phyloP scores from a whole-genome alignment of 2,113 vertebrate genomes.

The Cygnus buccinator region DNA sequence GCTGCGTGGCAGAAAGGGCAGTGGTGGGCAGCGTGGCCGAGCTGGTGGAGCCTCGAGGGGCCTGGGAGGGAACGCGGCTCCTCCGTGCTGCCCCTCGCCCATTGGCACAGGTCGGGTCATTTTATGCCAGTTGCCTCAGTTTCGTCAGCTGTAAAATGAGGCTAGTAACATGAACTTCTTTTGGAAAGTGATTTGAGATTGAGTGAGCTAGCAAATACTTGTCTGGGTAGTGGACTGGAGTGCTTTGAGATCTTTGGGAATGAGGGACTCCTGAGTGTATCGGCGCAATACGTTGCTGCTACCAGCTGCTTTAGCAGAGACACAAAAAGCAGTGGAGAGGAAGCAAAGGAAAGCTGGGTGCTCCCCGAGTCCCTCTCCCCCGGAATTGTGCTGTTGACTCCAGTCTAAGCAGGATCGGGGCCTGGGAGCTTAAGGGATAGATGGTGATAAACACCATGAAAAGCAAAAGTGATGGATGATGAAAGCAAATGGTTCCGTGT shows the following conservation, averaged over 20 bases:
- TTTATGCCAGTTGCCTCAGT: slow-evolving; percentile 33
- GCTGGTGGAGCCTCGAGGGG: background rate
- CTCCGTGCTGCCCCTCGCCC: background rate
- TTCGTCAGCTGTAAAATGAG: slow-evolving; percentile 45
- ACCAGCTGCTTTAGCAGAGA: background rate
- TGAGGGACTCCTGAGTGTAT: background rate
- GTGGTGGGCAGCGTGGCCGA: background rate
- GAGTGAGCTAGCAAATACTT: slow-evolving; percentile 37
- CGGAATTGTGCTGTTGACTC: background rate
- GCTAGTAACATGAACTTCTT: slow-evolving; percentile 50
- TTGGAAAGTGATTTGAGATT: slow-evolving; percentile 46
- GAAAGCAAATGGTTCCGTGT: slow-evolving; percentile 36
- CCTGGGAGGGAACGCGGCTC: background rate
- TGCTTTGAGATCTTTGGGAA: slow-evolving; percentile 28
- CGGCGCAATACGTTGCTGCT: background rate
- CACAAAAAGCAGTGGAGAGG: background rate
- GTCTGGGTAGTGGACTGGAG: background rate
- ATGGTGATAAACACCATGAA: slow-evolving; percentile 48
- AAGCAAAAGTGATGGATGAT: slow-evolving; percentile 50
- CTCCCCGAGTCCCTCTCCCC: background rate
- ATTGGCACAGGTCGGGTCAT: background rate
- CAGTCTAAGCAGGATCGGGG: background rate
- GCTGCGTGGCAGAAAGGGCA: slow-evolving; percentile 16
- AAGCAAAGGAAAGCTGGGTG: background rate
- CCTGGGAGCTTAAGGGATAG: slow-evolving; percentile 14